Evolutionary conservation across 2,888 invertebrate genomes (phyloP).

Genomic region (Tenthredo distinguenda): DNA sequence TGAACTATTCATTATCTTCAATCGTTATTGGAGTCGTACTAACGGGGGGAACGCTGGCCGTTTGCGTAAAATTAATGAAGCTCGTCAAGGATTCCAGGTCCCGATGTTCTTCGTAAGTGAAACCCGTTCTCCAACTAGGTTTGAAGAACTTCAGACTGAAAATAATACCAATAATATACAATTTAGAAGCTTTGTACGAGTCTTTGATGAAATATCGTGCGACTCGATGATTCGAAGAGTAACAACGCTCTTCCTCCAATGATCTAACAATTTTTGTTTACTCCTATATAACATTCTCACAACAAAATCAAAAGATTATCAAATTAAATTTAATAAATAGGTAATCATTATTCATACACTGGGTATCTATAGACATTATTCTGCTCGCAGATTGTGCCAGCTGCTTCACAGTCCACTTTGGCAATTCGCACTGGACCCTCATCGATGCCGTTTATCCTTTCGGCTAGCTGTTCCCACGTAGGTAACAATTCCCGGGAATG

Average conservation of each 20-base stretch:
- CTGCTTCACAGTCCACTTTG: neutral
- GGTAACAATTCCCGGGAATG: neutral
- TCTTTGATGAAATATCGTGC: neutral
- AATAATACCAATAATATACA: neutral
- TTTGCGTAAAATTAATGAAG: neutral
- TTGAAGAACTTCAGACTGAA: conserved; percentile 3
- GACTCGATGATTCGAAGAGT: neutral
- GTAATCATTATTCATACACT: neutral
- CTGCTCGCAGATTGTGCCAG: neutral
- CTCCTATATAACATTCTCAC: neutral
- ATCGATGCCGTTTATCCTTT: neutral
- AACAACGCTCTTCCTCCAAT: too few species aligned
- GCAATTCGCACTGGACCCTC: neutral
- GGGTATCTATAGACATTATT: neutral
- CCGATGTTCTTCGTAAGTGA: neutral
- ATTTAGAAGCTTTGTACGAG: neutral
- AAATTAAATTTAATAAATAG: too few species aligned
- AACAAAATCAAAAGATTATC: neutral
- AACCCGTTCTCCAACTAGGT: neutral
- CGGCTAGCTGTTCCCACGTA: neutral
- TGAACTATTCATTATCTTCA: too few species aligned
- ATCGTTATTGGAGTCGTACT: neutral
- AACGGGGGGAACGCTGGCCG: neutral
- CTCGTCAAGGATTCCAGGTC: neutral
- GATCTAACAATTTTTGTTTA: neutral